Evolutionary conservation across 2,797 vertebrate genomes (phyloP).

Genomic region (Remorina albescens): DNA sequence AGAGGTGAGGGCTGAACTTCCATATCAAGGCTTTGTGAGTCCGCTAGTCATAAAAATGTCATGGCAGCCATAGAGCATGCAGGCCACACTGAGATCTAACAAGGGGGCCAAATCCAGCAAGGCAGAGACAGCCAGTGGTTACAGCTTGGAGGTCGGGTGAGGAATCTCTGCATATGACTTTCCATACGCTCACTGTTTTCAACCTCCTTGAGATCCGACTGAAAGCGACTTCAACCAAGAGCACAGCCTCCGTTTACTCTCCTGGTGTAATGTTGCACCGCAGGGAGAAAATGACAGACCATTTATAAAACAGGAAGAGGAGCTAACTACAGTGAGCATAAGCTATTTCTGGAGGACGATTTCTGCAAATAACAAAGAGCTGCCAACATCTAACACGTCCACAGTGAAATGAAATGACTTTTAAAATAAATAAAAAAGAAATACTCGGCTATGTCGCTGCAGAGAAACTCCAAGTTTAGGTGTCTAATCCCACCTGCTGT

Average conservation of each 20-base stretch:
- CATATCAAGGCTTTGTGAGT: constrained; percentile 72
- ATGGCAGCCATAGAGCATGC: constrained; percentile 51
- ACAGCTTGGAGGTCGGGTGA: constrained; percentile 38
- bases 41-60: constrained; percentile 75
- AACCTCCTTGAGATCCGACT: constrained; percentile 48
- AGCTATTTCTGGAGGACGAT: constrained; percentile 77
- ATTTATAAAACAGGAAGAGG: constrained; percentile 76
- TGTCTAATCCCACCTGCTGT: constrained; percentile 42
- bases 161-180: constrained; percentile 49
- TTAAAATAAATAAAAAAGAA: constrained; percentile 58
- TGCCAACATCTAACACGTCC: constrained; percentile 65
- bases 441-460: constrained; percentile 37
- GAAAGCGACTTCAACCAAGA: constrained; percentile 61
- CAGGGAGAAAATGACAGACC: constrained; percentile 71
- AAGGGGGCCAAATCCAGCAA: constrained; percentile 41
- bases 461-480: constrained; percentile 42
- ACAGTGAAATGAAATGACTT: constrained; percentile 42
- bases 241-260: constrained; percentile 54
- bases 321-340: constrained; percentile 72
- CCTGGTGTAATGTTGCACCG: constrained; percentile 61
- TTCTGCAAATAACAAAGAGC: constrained; percentile 69
- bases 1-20: constrained; percentile 58
- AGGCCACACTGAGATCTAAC: constrained; percentile 46
- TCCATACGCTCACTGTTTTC: constrained; percentile 38
- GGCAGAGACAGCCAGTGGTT: constrained; percentile 37